Evolutionary conservation across 2,888 invertebrate species (phyloP).

Genomic region (Agriopis leucophaearia): DNA sequence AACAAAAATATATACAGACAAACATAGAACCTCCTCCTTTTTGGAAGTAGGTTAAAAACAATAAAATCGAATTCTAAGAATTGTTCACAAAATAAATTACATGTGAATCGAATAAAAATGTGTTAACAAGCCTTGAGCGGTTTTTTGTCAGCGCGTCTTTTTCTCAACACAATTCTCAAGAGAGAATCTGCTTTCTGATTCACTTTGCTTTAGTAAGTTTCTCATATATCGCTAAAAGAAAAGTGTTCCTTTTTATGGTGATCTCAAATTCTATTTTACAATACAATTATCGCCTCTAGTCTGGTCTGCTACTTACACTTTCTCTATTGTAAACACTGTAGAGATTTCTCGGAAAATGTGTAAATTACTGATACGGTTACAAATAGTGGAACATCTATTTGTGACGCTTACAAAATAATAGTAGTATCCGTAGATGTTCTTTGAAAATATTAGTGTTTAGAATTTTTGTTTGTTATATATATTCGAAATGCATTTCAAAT

Average conservation of each 20-base stretch:
- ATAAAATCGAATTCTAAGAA: too few species aligned
- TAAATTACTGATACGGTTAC: slow-evolving; percentile 46
- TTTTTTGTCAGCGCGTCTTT: too few species aligned
- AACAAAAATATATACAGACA: too few species aligned
- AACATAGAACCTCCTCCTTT: too few species aligned
- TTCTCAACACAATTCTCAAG: neutral
- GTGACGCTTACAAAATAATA: neutral
- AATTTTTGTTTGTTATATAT: neutral
- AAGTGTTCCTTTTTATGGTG: slow-evolving; percentile 27
- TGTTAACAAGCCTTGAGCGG: too few species aligned
- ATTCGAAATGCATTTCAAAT: too few species aligned
- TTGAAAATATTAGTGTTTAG: neutral
- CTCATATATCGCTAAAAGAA: slow-evolving; percentile 2
- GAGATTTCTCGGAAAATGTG: slow-evolving; percentile 39
- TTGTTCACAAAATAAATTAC: too few species aligned
- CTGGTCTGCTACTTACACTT: slow-evolving; percentile 30
- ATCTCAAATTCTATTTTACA: slow-evolving; percentile 31
- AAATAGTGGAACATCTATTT: slow-evolving; percentile 21
- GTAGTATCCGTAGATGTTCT: neutral
- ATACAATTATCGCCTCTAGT: slow-evolving; percentile 32
- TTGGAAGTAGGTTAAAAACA: too few species aligned
- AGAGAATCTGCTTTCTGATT: neutral
- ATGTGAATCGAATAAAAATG: too few species aligned
- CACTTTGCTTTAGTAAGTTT: neutral
- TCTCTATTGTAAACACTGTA: slow-evolving; percentile 38